Evolutionary conservation across 1,140 invertebrate genomes (phyloP), one percentile per base, ranked within the genome.

Genomic region (Nasonia giraulti): DNA sequence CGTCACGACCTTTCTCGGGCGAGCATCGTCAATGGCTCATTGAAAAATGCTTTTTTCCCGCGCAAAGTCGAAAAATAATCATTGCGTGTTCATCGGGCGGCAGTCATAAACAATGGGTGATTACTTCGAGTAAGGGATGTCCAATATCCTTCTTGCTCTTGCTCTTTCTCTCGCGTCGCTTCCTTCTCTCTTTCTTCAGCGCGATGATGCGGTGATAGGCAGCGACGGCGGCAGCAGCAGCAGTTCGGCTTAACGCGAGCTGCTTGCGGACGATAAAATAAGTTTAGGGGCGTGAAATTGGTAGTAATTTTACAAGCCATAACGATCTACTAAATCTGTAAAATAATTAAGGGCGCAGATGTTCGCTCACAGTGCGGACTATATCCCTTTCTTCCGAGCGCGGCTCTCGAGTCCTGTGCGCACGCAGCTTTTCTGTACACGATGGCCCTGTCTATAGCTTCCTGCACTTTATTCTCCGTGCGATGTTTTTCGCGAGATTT

Each of bases 321-420:
- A 93, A 93, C 92, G 92, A 93, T 92, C 92, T 92, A 92, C 92
- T 93, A 92, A 92, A 93, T 93, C 92, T 90, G 92, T 91, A 92
- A 92, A 93, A 93, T 93, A 93, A 92, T 93, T 93, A 93, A 92
- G 91, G 92, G 89, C 91, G 91, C 92, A 92, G 92, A 92, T 93
- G 92, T 92, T 92, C 87, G 89, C 44, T 82, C n/a, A 44, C 40
- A 20, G 33, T 76, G 44, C 31, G 47, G 31, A 68, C 80, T 75
- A 17, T 62, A 71, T 71, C 78, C 73, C 73, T 81, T 79, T 76
- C 68, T 66, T 11, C 37, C 6, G 27, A 7, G 33, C 37, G 40
- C 37, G 74, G 40, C 74, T 76, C 33, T 76, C 31, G 12, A 50
- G 47, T 69, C 40, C 62, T 23, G 1, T 27, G 75, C 78, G 27